These are phyloP conservation scores for Scaptomyza pallida DNA, from an alignment of 1,140 invertebrate genomes.

Conservation along the genomic window DNA sequence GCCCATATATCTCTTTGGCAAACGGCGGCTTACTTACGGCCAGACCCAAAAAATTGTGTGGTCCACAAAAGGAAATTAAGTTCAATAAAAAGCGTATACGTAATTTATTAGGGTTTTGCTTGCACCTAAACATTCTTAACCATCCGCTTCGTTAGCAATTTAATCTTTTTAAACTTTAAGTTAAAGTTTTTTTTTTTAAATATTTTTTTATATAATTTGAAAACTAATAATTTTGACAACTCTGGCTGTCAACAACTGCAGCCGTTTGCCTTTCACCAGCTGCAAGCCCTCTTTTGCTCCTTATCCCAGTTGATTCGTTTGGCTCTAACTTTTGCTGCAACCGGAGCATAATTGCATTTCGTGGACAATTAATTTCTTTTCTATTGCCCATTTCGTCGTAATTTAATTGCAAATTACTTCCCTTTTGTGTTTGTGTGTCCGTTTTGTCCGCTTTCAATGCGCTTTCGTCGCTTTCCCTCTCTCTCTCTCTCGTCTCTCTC, in stretches of 20 bases:
- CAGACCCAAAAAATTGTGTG: constrained; percentile 58
- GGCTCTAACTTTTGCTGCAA: constrained; percentile 54
- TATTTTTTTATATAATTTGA: constrained; percentile 26
- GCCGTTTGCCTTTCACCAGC: constrained; percentile 12
- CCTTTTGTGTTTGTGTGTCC: constrained; percentile 67
- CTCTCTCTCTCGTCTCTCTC: background rate
- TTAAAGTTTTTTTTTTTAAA: background rate
- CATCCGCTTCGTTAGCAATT: constrained; percentile 11
- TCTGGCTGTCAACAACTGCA: constrained; percentile 46
- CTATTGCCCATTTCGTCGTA: constrained; percentile 84
- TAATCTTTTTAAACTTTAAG: constrained; percentile 22
- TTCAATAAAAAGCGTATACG: constrained; percentile 76
- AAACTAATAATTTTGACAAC: constrained; percentile 73
- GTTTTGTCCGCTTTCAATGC: constrained; percentile 13
- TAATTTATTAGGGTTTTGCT: constrained; percentile 68
- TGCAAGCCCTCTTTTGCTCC: constrained; percentile 7
- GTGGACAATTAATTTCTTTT: constrained; percentile 84
- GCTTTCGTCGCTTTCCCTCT: too few relatives aligned
- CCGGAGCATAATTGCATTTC: constrained; percentile 83
- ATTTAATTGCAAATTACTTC: constrained; percentile 84
- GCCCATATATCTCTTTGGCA: constrained; percentile 75
- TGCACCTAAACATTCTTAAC: background rate
- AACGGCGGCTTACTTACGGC: constrained; percentile 50
- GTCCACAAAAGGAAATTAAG: constrained; percentile 77
- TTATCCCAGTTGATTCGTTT: constrained; percentile 32